These are phyloP conservation scores for Probaryconus sp. DNA, from an alignment of 1,140 invertebrate species.

Conservation along the genomic window DNA sequence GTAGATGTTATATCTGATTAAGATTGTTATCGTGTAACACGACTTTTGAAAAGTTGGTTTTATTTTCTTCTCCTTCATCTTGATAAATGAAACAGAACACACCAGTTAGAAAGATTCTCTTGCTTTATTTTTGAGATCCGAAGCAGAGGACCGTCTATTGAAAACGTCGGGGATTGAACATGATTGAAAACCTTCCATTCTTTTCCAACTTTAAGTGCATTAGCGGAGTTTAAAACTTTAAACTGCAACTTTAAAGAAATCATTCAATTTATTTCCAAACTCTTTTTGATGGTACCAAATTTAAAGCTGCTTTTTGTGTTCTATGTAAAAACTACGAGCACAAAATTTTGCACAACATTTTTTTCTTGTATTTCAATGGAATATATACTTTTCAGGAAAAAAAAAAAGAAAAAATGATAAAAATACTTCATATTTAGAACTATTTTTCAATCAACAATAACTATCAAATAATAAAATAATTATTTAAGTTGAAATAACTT, in stretches of 20 bases:
- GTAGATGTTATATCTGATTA: conserved; percentile 13
- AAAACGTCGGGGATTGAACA: conserved; percentile 19
- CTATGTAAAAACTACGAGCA: conserved; percentile 10
- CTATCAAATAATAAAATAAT: no score
- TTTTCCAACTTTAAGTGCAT: conserved; percentile 40
- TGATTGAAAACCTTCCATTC: conserved; percentile 37
- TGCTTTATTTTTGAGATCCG: conserved; percentile 24
- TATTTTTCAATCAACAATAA: no score
- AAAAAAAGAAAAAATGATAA: no score
- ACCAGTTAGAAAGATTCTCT: no score
- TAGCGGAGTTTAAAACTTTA: conserved; percentile 31
- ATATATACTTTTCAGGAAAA: no score
- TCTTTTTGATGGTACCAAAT: conserved; percentile 8
- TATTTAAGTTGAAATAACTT: no score
- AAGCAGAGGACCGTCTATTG: no score
- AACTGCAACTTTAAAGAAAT: conserved; percentile 36
- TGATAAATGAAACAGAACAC: conserved; percentile 41
- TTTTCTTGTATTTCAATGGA: no score
- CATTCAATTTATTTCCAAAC: conserved; percentile 33
- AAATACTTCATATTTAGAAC: no score
- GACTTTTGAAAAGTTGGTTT: no score
- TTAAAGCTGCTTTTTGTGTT: conserved; percentile 1
- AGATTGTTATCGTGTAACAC: conserved; percentile 26
- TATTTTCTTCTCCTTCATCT: conserved; percentile 9
- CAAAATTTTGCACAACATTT: no score